A percentile compares a stretch with the other conserved stretches of the same genome.
Conservation (phyloP, 2,888 invertebrate species). For the Zaprionus obscuricornis region DNA sequence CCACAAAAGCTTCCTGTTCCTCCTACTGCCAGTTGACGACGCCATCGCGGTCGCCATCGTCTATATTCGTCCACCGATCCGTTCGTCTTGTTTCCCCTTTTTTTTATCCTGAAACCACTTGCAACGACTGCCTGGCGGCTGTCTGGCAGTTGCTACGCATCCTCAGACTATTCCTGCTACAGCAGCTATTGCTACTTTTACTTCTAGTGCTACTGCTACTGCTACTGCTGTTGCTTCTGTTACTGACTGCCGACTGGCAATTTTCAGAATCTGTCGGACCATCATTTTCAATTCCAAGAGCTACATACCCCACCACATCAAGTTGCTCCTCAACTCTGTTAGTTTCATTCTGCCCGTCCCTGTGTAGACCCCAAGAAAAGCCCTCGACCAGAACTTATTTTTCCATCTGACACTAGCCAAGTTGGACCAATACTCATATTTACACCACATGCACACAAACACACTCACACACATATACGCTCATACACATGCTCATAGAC, state of each 20-base stretch:
- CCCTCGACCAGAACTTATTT: slow-evolving; percentile 77
- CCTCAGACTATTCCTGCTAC: slow-evolving; percentile 6
- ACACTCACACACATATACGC: slow-evolving; percentile 17
- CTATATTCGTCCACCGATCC: slow-evolving; percentile 11
- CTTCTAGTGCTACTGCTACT: no score
- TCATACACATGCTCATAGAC: slow-evolving; percentile 4
- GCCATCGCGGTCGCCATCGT: slow-evolving; percentile 38
- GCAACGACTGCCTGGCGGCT: slow-evolving; percentile 50
- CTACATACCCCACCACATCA: slow-evolving; percentile 11
- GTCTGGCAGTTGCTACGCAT: slow-evolving; percentile 25
- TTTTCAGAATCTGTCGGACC: slow-evolving; percentile 75
- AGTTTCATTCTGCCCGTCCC: neutral
- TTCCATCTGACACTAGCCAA: slow-evolving; percentile 78
- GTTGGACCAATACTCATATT: slow-evolving; percentile 77
- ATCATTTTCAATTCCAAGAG: slow-evolving; percentile 66
- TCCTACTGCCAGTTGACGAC: slow-evolving; percentile 15
- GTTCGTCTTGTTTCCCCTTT: neutral
- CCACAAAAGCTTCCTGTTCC: neutral
- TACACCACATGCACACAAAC: slow-evolving; percentile 62
- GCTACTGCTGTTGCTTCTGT: no score
- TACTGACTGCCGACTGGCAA: slow-evolving; percentile 52
- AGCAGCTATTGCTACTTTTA: no score
- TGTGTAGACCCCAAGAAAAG: slow-evolving; percentile 37
- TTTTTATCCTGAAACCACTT: slow-evolving; percentile 42
- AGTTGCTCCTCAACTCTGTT: neutral